Evolutionary conservation across 2,888 invertebrate species (phyloP).

Genomic region (Hyposoter dolosus): DNA sequence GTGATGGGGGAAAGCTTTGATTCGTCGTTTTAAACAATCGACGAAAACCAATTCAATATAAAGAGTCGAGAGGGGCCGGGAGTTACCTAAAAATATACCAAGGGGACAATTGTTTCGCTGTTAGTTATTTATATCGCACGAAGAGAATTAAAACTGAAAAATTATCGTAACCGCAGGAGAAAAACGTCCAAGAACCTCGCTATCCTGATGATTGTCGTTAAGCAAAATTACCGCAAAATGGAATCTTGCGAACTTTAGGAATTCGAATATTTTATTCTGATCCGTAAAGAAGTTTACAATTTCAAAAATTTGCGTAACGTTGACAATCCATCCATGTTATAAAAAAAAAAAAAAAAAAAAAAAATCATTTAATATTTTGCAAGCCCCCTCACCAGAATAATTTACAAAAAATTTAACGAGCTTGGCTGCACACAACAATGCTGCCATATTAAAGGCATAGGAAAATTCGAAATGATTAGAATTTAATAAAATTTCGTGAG

Average conservation of each 20-base stretch:
- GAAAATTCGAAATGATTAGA: too few relatives aligned
- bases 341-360: too few relatives aligned
- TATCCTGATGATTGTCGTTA: neutral
- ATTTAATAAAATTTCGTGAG: too few relatives aligned
- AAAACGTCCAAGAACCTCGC: neutral
- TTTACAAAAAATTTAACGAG: neutral
- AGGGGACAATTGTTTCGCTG: slow-evolving; percentile 56
- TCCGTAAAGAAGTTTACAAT: too few relatives aligned
- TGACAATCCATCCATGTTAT: neutral
- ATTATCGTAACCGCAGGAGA: neutral
- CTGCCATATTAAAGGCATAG: too few relatives aligned
- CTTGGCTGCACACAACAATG: too few relatives aligned
- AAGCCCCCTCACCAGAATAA: neutral
- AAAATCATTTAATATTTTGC: too few relatives aligned
- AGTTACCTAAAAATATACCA: slow-evolving; percentile 59
- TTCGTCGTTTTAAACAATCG: slow-evolving; percentile 32
- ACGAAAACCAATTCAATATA: slow-evolving; percentile 20
- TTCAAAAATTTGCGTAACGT: too few relatives aligned
- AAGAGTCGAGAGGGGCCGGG: neutral
- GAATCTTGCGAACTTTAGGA: too few relatives aligned
- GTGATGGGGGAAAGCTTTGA: slow-evolving; percentile 24
- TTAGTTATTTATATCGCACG: slow-evolving; percentile 50
- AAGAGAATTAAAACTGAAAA: neutral
- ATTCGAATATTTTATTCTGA: too few relatives aligned
- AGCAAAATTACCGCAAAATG: neutral